phyloP scores from a whole-genome alignment of 2,113 vertebrate species.

The Polyodon spathula region DNA sequence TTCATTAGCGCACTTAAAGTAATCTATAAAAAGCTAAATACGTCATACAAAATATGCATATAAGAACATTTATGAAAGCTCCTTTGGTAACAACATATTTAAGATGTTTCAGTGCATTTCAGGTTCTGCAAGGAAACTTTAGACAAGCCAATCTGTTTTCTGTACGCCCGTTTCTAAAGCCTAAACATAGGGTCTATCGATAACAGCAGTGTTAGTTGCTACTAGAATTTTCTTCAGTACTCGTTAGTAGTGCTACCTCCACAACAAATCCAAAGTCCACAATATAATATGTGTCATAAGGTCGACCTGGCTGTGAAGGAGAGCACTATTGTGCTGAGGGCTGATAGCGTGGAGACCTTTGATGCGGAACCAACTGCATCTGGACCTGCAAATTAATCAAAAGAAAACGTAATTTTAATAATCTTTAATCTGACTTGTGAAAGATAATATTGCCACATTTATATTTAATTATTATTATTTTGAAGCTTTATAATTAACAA shows the following conservation, averaged over 20 bases:
- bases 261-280: conserved; percentile 42
- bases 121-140: conserved; percentile 62
- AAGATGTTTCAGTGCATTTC: conserved; percentile 80
- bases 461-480: too few relatives aligned
- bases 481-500: too few relatives aligned
- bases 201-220: conserved; percentile 44
- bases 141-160: conserved; percentile 49
- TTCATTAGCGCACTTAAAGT: conserved; percentile 71
- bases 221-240: conserved; percentile 33
- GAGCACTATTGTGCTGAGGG: conserved; percentile 91
- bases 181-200: conserved; percentile 73
- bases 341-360: conserved; percentile 84
- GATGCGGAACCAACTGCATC: conserved; percentile 83
- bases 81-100: conserved; percentile 98
- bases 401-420: too few relatives aligned
- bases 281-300: conserved; percentile 76
- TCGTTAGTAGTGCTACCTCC: conserved; percentile 35
- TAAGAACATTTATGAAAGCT: conserved; percentile 93
- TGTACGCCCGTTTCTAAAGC: conserved; percentile 73
- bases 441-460: too few relatives aligned
- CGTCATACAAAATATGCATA: conserved; percentile 98
- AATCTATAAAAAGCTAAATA: conserved; percentile 92
- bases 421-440: too few relatives aligned
- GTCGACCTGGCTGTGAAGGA: conserved; percentile 96
- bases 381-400: conserved; percentile 58